These are phyloP conservation scores for Chaitophorus viminalis DNA, from an alignment of 2,888 invertebrate genomes.

Conservation along the genomic window DNA sequence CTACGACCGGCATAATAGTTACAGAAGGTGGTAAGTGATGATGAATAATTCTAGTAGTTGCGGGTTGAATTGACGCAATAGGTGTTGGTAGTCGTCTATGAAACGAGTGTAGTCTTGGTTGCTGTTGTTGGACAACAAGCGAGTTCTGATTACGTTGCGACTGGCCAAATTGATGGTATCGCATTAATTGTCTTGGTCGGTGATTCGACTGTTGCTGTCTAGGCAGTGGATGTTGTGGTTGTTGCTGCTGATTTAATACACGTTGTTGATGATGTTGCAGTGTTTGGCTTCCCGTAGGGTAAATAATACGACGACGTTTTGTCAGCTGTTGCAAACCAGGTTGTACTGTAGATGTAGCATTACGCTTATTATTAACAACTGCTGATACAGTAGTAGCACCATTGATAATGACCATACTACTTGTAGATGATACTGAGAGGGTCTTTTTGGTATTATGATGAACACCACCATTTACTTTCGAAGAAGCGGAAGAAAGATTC, in stretches of 20 bases:
- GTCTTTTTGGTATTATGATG: conserved; percentile 15
- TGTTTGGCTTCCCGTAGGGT: neutral
- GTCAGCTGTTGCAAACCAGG: neutral
- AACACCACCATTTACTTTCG: conserved; percentile 45
- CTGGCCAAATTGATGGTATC: neutral
- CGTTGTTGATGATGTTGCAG: neutral
- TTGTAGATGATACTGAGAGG: neutral
- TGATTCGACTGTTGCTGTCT: neutral
- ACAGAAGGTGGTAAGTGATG: conserved; percentile 36
- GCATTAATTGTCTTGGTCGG: neutral
- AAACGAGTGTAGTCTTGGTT: conserved; percentile 6
- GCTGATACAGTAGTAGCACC: conserved; percentile 9
- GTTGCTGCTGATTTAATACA: neutral
- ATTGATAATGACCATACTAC: neutral
- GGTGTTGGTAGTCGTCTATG: neutral
- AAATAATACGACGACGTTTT: conserved; percentile 24
- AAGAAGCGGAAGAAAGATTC: conserved; percentile 65
- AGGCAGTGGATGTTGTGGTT: neutral
- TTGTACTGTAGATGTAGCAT: neutral
- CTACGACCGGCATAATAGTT: conserved; percentile 26
- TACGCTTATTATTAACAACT: neutral
- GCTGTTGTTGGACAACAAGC: neutral
- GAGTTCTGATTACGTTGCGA: neutral
- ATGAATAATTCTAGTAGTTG: conserved; percentile 21
- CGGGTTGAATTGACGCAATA: neutral